Conservation (phyloP, 2,113 vertebrate genomes). For the Meriones unguiculatus region DNA sequence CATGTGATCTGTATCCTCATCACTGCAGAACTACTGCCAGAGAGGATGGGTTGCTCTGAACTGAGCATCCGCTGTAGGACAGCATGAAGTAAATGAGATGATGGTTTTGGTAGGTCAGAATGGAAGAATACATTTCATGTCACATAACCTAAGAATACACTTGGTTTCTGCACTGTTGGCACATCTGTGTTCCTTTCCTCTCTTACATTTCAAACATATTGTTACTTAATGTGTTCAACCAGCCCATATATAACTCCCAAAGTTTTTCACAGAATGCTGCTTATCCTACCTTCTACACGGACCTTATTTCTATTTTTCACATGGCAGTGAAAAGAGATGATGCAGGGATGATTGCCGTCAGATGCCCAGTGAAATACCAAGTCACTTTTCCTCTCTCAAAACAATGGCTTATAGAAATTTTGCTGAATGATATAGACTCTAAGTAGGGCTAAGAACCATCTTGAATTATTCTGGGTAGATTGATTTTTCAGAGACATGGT, state of each 20-base stretch:
- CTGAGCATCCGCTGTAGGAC: neutral
- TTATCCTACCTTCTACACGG: neutral
- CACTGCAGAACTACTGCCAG: neutral
- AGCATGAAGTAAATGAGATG: neutral
- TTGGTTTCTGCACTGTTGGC: neutral
- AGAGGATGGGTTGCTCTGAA: neutral
- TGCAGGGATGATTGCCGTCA: neutral
- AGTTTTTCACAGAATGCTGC: too few relatives aligned
- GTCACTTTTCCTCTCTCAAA: neutral
- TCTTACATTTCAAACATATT: neutral
- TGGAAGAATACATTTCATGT: neutral
- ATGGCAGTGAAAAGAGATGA: neutral
- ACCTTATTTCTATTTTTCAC: neutral
- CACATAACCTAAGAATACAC: neutral
- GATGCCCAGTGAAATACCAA: neutral
- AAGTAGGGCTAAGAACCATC: neutral
- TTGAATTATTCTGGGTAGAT: neutral
- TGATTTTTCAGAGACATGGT: neutral
- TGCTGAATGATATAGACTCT: neutral
- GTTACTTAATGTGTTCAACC: neutral
- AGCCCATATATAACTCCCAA: neutral
- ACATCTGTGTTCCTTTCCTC: neutral
- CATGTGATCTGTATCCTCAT: neutral
- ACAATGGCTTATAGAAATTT: neutral
- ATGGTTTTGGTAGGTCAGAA: neutral